A percentile compares a stretch with the other conserved stretches of the same genome.
Conservation (phyloP, 2,888 invertebrate species). For the Acanthosepion pharaonis region DNA sequence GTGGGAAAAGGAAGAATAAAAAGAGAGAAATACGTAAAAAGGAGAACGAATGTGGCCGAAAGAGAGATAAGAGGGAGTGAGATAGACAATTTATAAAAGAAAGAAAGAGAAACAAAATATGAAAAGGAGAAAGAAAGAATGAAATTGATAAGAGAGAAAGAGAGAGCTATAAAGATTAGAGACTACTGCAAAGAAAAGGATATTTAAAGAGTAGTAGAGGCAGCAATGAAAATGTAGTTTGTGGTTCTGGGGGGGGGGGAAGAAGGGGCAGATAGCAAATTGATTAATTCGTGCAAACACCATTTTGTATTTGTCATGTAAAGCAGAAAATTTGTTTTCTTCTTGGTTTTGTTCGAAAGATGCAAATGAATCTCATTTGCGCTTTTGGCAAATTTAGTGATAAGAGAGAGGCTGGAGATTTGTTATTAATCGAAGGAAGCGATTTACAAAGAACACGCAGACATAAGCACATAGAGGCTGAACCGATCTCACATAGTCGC, state of each 20-base stretch:
- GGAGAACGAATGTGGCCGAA: no score
- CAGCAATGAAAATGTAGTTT: neutral
- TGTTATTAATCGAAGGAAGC: neutral
- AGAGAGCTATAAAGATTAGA: neutral
- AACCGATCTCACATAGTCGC: neutral
- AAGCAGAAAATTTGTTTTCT: neutral
- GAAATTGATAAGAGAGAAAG: neutral
- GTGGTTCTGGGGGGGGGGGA: neutral
- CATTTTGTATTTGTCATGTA: conserved; percentile 33
- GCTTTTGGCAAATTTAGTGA: neutral
- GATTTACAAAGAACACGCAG: neutral
- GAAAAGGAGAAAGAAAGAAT: no score
- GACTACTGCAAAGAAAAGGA: neutral
- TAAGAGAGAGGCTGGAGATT: neutral
- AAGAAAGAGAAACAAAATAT: no score
- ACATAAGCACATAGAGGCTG: neutral
- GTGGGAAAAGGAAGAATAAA: no score
- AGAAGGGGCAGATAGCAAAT: neutral
- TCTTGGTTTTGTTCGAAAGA: neutral
- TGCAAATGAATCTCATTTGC: neutral
- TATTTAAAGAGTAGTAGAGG: neutral
- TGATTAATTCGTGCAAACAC: neutral
- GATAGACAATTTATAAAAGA: no score
- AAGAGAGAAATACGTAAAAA: no score
- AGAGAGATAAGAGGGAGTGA: no score